phyloP scores from a whole-genome alignment of 2,888 invertebrate species.

The Eremobia ochroleuca region DNA sequence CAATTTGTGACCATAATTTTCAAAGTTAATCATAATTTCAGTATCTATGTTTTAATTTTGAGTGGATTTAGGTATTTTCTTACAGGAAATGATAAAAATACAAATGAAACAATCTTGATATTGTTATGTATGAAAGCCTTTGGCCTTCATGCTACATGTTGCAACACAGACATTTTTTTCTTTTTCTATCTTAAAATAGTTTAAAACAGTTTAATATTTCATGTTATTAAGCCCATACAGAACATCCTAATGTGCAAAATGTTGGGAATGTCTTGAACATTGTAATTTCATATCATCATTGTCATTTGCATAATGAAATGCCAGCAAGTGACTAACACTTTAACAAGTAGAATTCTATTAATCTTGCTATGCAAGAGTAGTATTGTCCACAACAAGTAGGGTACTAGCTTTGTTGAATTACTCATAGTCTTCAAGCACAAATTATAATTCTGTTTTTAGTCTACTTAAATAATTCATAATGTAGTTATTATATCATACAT shows the following conservation, averaged over 20 bases:
- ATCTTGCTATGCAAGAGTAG: slow-evolving; percentile 37
- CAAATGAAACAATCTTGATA: background rate
- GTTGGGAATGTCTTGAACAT: slow-evolving; percentile 40
- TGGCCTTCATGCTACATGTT: slow-evolving; percentile 42
- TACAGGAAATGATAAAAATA: slow-evolving; percentile 11
- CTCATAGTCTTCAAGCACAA: slow-evolving; percentile 7
- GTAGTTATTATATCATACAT: slow-evolving; percentile 44
- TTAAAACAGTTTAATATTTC: slow-evolving; percentile 9
- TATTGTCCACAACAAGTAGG: slow-evolving; percentile 4
- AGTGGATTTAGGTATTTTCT: background rate
- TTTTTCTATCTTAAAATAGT: slow-evolving; percentile 14
- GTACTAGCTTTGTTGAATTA: slow-evolving; percentile 1
- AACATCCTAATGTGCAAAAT: slow-evolving; percentile 23
- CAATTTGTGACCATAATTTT: slow-evolving; percentile 12
- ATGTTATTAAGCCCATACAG: slow-evolving; percentile 11
- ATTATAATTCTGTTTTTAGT: slow-evolving; percentile 12
- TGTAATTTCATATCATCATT: no score
- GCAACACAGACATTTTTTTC: slow-evolving; percentile 29
- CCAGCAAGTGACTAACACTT: slow-evolving; percentile 41
- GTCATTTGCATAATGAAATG: slow-evolving; percentile 42
- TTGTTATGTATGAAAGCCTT: slow-evolving; percentile 21
- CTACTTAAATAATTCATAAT: slow-evolving; percentile 9
- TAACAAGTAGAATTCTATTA: slow-evolving; percentile 24
- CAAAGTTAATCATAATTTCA: background rate
- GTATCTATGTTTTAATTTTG: background rate